These are phyloP conservation scores for Peribatodes rhomboidaria DNA, from an alignment of 2,888 invertebrate genomes.

Conservation along the genomic window DNA sequence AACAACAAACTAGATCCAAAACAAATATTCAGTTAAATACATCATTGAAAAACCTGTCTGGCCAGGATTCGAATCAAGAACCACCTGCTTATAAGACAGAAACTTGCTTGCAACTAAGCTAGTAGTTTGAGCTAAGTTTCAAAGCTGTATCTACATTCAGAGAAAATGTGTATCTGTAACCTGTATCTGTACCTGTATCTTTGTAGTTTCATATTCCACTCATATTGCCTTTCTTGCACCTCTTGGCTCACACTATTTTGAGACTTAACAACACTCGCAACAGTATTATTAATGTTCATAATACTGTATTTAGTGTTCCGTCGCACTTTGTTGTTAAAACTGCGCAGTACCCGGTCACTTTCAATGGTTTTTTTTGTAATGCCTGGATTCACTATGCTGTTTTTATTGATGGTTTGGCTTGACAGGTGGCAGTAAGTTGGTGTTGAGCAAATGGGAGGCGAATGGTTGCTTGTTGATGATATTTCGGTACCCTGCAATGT, in stretches of 20 bases:
- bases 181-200: conserved; percentile 15
- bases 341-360: conserved; percentile 68
- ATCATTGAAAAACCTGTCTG: too few species aligned
- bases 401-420: conserved; percentile 43
- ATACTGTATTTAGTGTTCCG: conserved; percentile 49
- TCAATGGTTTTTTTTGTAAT: conserved; percentile 26
- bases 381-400: conserved; percentile 27
- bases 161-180: too few species aligned
- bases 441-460: conserved; percentile 64
- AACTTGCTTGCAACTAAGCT: too few species aligned
- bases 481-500: conserved; percentile 61
- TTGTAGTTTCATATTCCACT: conserved; percentile 21
- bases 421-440: conserved; percentile 43
- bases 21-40: too few species aligned
- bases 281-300: conserved; percentile 43
- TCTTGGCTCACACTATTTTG: conserved; percentile 42
- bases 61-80: too few species aligned
- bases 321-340: conserved; percentile 54
- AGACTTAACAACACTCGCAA: conserved; percentile 44
- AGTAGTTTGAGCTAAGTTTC: too few species aligned
- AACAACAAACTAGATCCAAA: too few species aligned
- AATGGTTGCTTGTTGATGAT: conserved; percentile 61
- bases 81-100: too few species aligned
- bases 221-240: conserved; percentile 24
- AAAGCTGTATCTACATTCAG: too few species aligned